These are phyloP conservation scores for Sylvia borin DNA, from an alignment of 2,797 vertebrate species.

Conservation along the genomic window DNA sequence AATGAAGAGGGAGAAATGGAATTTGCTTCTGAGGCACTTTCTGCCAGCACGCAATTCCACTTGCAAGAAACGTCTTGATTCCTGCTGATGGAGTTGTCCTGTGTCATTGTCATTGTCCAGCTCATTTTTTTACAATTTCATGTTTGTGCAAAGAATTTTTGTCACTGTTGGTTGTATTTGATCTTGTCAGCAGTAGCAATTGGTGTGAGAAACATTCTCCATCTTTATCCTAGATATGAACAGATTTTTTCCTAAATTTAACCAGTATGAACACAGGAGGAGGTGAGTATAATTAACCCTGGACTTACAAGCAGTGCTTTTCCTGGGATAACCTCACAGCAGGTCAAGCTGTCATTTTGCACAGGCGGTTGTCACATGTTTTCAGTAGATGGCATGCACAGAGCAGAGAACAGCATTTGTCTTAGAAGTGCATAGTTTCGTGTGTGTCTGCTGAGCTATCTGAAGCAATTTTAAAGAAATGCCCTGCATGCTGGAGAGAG, in stretches of 20 bases:
- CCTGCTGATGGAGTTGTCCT: background rate
- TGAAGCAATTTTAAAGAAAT: background rate
- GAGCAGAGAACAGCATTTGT: background rate
- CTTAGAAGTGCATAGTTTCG: background rate
- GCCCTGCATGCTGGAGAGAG: background rate
- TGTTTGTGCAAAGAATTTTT: background rate
- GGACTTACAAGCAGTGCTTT: background rate
- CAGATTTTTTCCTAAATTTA: slow-evolving; percentile 58
- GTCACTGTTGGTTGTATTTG: background rate
- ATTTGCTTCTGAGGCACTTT: background rate
- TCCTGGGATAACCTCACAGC: slow-evolving; percentile 14
- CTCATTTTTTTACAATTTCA: background rate
- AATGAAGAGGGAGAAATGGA: background rate
- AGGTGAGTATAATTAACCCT: slow-evolving; percentile 37
- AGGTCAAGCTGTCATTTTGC: slow-evolving; percentile 18
- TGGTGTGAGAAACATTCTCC: background rate
- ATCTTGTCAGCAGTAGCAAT: background rate
- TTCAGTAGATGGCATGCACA: slow-evolving; percentile 7
- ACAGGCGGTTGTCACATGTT: slow-evolving; percentile 3
- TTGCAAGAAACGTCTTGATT: background rate
- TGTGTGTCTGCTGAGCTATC: background rate
- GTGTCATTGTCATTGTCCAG: background rate
- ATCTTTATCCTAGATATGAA: slow-evolving; percentile 40
- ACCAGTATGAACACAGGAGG: slow-evolving; percentile 7
- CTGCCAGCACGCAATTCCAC: background rate